Percentiles rank a stretch among this genome's conserved stretches.
Conservation (phyloP, 2,113 vertebrate species). For the Peromyscus californicus region DNA sequence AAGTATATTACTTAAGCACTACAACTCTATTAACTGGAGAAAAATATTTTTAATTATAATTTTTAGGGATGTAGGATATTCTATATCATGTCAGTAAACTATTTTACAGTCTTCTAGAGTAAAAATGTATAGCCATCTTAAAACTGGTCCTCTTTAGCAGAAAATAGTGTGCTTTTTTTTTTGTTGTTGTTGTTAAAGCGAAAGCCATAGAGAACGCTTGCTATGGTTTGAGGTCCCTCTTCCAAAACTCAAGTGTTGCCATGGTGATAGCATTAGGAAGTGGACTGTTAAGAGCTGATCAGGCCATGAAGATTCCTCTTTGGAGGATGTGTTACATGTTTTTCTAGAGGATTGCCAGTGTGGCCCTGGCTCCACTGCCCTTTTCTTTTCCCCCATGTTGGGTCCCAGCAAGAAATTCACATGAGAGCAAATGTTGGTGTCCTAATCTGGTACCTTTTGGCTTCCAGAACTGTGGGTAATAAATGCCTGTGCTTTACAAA, state of each 20-base stretch:
- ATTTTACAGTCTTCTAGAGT: neutral
- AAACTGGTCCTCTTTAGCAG: neutral
- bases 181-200: too few relatives aligned
- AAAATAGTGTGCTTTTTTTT: neutral
- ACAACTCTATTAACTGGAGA: neutral
- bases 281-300: too few relatives aligned
- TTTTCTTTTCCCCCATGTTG: too few relatives aligned
- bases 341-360: neutral
- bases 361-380: neutral
- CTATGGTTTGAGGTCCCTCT: neutral
- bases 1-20: neutral
- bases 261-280: neutral
- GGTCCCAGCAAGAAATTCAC: too few relatives aligned
- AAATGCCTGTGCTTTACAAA: neutral
- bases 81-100: neutral
- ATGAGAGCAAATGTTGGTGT: neutral
- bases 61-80: constrained; percentile 16
- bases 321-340: too few relatives aligned
- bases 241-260: neutral
- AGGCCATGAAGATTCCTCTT: neutral
- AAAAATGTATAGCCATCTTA: neutral
- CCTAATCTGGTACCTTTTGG: neutral
- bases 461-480: neutral
- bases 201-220: neutral
- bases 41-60: neutral